Base-by-base conservation (phyloP, 2,113 vertebrate genomes). In the Ceratotherium simum region DNA sequence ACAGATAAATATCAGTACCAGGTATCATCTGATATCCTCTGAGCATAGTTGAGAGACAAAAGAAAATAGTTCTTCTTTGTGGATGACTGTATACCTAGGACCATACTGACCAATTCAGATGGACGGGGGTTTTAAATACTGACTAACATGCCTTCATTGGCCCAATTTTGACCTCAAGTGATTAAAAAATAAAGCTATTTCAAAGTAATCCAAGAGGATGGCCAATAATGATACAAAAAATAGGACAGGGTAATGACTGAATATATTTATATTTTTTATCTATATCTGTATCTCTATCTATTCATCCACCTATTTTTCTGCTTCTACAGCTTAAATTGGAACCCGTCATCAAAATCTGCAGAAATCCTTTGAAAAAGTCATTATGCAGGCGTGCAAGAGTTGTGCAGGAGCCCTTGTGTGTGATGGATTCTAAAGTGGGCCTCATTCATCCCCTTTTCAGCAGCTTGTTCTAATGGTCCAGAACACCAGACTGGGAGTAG, bases 311-410 rank as follows among this genome's bases (percentile, higher is more conserved):
- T 90, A 90, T 97, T 98, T 98, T 97, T 97, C 97, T 98, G 78
- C 82, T 73, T 92, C 96, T 56, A 42, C 73, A 97, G 25, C 78
- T 96, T 83, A 96, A 95, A 96, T 70, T 96, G 85, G 94, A 98
- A 97, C 96, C 73, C 95, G 88, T 97, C 97, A 98, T 98, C 20
- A 27, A 97, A 98, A 98, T 96, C 80, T 97, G 92, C 96, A 98
- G 95, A 97, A 98, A 98, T 98, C 98, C 98, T 96, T 98, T 96
- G 97, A 97, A 98, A 98, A 98, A 97, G 80, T 92, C 96, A 98
- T 98, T 98, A 97, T 91, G 76, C 96, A 98, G 92, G 89, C 97
- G 90, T 78, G 48, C 88, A 96, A 65, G 94, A 97, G 96, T 73
- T 60, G 72, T 96, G 72, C 95, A 94, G 96, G 91, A 90, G 65